These are phyloP conservation scores for Urocynchramus pylzowi DNA, from an alignment of 2,113 vertebrate species.

Conservation along the genomic window DNA sequence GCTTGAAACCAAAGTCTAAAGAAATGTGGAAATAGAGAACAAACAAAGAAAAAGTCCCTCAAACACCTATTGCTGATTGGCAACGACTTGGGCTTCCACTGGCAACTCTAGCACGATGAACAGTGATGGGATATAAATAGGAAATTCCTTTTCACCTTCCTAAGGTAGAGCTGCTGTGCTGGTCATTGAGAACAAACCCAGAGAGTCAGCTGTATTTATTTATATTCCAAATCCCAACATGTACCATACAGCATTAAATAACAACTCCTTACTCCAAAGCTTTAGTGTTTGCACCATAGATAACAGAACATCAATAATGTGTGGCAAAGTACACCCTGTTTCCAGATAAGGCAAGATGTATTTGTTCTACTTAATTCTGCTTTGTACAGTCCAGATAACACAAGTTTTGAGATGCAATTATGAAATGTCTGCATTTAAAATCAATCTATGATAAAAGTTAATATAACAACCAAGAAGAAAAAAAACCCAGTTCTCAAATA, in stretches of 20 bases:
- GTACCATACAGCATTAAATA: neutral
- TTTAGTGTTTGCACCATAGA: neutral
- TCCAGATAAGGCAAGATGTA: neutral
- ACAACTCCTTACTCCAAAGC: neutral
- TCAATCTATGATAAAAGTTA: neutral
- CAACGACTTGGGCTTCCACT: neutral
- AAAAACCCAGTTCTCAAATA: neutral
- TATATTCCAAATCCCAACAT: neutral
- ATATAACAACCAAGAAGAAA: neutral
- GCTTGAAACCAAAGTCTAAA: neutral
- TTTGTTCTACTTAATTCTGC: neutral
- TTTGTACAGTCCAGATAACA: neutral
- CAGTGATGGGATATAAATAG: neutral
- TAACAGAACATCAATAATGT: neutral
- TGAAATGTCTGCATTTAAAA: neutral
- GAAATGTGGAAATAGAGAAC: neutral
- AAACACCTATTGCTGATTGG: neutral
- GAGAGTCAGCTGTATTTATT: neutral
- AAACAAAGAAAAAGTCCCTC: neutral
- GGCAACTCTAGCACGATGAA: neutral
- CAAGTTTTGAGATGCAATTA: neutral
- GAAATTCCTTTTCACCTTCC: neutral
- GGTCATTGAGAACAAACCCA: neutral
- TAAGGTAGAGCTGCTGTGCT: neutral
- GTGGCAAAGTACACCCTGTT: neutral